These are phyloP conservation scores for Marcusenius ussheri DNA, from an alignment of 2,113 vertebrate genomes.

Conservation along the genomic window DNA sequence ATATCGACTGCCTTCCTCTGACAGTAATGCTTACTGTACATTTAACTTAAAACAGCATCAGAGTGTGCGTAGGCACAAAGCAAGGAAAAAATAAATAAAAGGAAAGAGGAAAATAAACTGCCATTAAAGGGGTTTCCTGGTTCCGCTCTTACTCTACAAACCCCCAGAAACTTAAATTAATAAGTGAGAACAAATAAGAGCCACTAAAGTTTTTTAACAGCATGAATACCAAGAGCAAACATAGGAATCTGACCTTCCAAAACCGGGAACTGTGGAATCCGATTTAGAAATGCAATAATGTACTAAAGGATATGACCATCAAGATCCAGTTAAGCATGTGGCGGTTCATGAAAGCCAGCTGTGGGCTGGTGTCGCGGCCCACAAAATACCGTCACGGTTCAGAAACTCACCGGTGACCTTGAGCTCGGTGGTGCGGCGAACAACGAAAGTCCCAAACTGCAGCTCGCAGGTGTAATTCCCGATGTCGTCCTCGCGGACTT, in stretches of 20 bases:
- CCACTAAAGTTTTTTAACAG: neutral
- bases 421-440: constrained; percentile 89
- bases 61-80: neutral
- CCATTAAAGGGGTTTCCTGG: neutral
- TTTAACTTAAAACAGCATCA: constrained; percentile 26
- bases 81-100: neutral
- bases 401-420: constrained; percentile 85
- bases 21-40: constrained; percentile 25
- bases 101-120: neutral
- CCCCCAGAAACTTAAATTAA: neutral
- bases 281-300: neutral
- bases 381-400: neutral
- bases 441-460: constrained; percentile 87
- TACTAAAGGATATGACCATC: neutral
- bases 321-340: neutral
- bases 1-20: constrained; percentile 20
- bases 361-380: neutral
- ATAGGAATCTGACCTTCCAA: neutral
- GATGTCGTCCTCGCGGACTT: constrained; percentile 94
- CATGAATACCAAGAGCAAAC: neutral
- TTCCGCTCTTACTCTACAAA: neutral
- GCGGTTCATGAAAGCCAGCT: neutral
- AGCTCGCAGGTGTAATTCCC: constrained; percentile 98
- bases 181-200: neutral
- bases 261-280: neutral